Percentiles rank a stretch among this genome's conserved stretches.
Conservation (phyloP, 2,888 invertebrate genomes). For the Plebejus melissa region DNA sequence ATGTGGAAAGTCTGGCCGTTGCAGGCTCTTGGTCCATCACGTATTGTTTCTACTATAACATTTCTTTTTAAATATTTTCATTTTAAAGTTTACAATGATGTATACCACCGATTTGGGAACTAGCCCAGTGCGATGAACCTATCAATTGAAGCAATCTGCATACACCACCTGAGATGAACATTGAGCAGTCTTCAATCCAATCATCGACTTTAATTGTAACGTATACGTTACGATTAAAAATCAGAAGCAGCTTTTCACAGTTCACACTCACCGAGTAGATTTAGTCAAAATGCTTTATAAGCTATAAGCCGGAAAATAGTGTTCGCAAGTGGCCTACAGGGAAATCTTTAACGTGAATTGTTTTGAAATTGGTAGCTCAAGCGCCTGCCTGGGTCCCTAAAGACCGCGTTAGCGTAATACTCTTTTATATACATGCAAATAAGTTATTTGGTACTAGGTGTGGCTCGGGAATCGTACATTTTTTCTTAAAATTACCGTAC, state of each 20-base stretch:
- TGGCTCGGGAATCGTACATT: too few species aligned
- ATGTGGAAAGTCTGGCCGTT: too few species aligned
- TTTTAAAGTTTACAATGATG: too few species aligned
- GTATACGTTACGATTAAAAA: too few species aligned
- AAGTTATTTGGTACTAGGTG: background rate
- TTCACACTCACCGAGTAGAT: background rate
- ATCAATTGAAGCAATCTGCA: too few species aligned
- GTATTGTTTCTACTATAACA: too few species aligned
- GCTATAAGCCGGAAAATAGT: slow-evolving; percentile 8
- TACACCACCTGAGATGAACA: background rate
- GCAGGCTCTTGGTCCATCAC: too few species aligned
- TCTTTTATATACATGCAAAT: background rate
- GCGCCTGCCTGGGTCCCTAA: slow-evolving; percentile 40
- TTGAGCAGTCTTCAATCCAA: background rate
- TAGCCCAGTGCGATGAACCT: too few species aligned
- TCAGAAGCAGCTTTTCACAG: background rate
- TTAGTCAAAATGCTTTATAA: slow-evolving; percentile 22
- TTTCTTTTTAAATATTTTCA: too few species aligned
- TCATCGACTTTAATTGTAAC: background rate
- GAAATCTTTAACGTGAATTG: slow-evolving; percentile 70
- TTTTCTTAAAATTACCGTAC: too few species aligned
- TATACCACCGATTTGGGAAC: too few species aligned
- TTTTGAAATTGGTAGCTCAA: slow-evolving; percentile 69
- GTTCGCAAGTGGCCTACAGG: slow-evolving; percentile 44
- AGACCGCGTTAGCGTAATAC: slow-evolving; percentile 37